These are phyloP conservation scores for Bradysia coprophila DNA, from an alignment of 1,140 invertebrate genomes.

Conservation along the genomic window DNA sequence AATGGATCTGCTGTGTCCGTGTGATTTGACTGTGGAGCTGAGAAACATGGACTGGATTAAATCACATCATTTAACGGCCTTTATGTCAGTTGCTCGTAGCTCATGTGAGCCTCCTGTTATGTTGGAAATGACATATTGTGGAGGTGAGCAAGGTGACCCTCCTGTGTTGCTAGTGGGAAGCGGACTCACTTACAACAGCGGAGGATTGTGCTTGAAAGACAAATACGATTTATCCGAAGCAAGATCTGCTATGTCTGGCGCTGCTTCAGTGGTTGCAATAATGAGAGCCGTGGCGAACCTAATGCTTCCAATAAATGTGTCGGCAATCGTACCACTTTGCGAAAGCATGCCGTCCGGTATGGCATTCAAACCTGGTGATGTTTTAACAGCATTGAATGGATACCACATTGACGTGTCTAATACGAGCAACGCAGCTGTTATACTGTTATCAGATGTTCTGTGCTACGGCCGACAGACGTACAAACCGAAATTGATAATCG, in stretches of 20 bases:
- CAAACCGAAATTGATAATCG: slow-evolving; percentile 39
- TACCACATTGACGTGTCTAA: slow-evolving; percentile 76
- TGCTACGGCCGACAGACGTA: slow-evolving; percentile 41
- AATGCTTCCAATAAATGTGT: slow-evolving; percentile 48
- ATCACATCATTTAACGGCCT: slow-evolving; percentile 49
- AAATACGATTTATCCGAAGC: slow-evolving; percentile 59
- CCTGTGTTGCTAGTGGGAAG: slow-evolving; percentile 51
- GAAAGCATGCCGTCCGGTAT: slow-evolving; percentile 75
- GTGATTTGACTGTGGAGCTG: slow-evolving; percentile 39
- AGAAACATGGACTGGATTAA: slow-evolving; percentile 54
- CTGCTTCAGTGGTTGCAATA: slow-evolving; percentile 55
- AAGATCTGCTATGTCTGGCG: slow-evolving; percentile 83
- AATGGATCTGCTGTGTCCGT: slow-evolving; percentile 29
- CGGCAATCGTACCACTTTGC: slow-evolving; percentile 46
- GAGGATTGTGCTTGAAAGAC: slow-evolving; percentile 73
- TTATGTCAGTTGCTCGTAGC: slow-evolving; percentile 58
- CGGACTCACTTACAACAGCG: slow-evolving; percentile 79
- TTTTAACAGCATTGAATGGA: slow-evolving; percentile 65
- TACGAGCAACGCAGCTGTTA: slow-evolving; percentile 71
- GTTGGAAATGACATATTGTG: slow-evolving; percentile 44
- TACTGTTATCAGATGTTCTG: slow-evolving; percentile 74
- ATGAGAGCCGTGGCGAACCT: slow-evolving; percentile 45
- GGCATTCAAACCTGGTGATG: slow-evolving; percentile 75
- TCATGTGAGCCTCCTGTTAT: slow-evolving; percentile 57
- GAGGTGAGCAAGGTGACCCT: slow-evolving; percentile 24